These are phyloP conservation scores for Tretioscincus oriximinensis DNA, from an alignment of 2,113 vertebrate genomes.

Conservation along the genomic window DNA sequence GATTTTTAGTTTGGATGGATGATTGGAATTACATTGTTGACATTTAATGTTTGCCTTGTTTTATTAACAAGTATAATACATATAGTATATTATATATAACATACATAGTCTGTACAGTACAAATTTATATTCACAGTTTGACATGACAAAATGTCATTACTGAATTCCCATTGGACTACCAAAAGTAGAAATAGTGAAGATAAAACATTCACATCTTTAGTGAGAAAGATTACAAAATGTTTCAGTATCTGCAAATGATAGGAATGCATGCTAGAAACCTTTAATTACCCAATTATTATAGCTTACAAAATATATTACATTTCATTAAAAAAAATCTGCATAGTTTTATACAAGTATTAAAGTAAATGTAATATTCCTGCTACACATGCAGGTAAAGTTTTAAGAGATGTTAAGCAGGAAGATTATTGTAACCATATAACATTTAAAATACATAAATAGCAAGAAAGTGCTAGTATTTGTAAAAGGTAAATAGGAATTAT, in stretches of 20 bases:
- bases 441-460: slow-evolving; percentile 68
- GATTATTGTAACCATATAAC: slow-evolving; percentile 74
- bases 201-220: slow-evolving; percentile 84
- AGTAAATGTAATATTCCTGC: slow-evolving; percentile 75
- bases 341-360: slow-evolving; percentile 77
- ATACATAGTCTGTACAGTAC: slow-evolving; percentile 86
- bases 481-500: slow-evolving; percentile 63
- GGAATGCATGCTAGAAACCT: slow-evolving; percentile 86
- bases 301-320: slow-evolving; percentile 85
- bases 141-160: slow-evolving; percentile 87
- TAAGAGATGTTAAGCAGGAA: slow-evolving; percentile 75
- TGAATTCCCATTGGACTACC: slow-evolving; percentile 90
- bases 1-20: neutral
- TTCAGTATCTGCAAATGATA: slow-evolving; percentile 75
- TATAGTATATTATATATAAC: slow-evolving; percentile 71
- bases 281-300: slow-evolving; percentile 87
- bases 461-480: slow-evolving; percentile 74
- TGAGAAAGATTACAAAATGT: slow-evolving; percentile 84
- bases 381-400: slow-evolving; percentile 66
- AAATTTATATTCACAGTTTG: slow-evolving; percentile 90
- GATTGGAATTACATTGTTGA: slow-evolving; percentile 16
- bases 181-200: slow-evolving; percentile 80
- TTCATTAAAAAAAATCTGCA: slow-evolving; percentile 76
- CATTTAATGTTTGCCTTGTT: slow-evolving; percentile 67
- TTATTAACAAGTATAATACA: slow-evolving; percentile 91